Conservation (phyloP, 1,140 invertebrate genomes). For the Nylanderia fulva region DNA sequence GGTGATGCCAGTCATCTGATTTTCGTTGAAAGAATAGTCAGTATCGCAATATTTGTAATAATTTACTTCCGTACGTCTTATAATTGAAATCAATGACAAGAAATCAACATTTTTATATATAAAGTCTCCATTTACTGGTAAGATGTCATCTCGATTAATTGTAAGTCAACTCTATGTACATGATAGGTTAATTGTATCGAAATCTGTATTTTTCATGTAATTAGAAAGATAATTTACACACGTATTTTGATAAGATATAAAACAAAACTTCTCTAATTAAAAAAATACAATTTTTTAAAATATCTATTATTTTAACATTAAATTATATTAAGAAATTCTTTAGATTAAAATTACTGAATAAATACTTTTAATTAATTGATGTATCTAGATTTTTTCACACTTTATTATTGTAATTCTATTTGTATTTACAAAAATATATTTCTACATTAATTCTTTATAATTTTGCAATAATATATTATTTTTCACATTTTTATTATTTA, state of each 20-base stretch:
- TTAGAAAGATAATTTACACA: neutral
- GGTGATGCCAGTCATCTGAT: constrained; percentile 74
- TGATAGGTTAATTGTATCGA: constrained; percentile 15
- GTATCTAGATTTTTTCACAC: neutral
- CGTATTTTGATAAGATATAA: neutral
- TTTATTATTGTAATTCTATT: neutral
- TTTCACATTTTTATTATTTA: neutral
- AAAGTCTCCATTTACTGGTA: constrained; percentile 40
- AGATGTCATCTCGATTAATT: neutral
- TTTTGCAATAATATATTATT: neutral
- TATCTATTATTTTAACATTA: neutral
- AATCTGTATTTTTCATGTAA: neutral
- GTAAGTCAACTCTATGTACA: neutral
- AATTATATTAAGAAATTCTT: neutral
- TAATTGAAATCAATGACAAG: constrained; percentile 63
- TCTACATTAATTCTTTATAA: neutral
- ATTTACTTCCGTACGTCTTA: constrained; percentile 9
- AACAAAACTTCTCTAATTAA: neutral
- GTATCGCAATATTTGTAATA: constrained; percentile 26
- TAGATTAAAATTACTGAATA: neutral
- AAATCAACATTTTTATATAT: constrained; percentile 16
- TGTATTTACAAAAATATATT: neutral
- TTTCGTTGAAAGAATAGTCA: neutral
- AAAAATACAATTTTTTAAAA: neutral
- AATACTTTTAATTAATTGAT: neutral